Evolutionary conservation across 1,140 invertebrate genomes (phyloP).

Genomic region (Papilio helenus): DNA sequence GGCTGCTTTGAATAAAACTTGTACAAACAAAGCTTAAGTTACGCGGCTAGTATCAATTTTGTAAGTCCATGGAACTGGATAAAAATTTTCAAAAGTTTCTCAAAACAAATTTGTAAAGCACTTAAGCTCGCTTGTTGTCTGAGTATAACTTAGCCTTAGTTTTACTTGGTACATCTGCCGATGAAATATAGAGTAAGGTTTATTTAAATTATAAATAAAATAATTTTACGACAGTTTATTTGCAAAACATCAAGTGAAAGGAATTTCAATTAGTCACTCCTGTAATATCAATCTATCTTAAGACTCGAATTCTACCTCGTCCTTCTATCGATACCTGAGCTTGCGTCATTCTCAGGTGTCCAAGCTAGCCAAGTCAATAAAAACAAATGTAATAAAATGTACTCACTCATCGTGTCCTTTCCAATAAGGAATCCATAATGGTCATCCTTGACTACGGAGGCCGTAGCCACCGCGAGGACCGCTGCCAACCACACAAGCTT

Average conservation of each 20-base stretch:
- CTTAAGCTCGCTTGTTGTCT: constrained; percentile 9
- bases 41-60: constrained; percentile 20
- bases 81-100: constrained; percentile 18
- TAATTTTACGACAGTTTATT: too few relatives aligned
- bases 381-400: constrained; percentile 1
- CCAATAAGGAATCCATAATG: constrained; percentile 52
- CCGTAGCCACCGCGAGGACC: constrained; percentile 60
- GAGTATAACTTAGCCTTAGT: constrained; percentile 1
- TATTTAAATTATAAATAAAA: too few relatives aligned
- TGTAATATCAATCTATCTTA: too few relatives aligned
- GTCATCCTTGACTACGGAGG: constrained; percentile 61
- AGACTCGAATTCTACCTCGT: too few relatives aligned
- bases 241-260: too few relatives aligned
- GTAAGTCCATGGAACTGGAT: constrained; percentile 19
- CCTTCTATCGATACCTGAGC: too few relatives aligned
- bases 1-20: constrained; percentile 20
- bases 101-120: constrained; percentile 21
- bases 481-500: constrained; percentile 61
- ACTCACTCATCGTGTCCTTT: constrained; percentile 66
- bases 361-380: too few relatives aligned
- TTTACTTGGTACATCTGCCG: not conserved
- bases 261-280: too few relatives aligned
- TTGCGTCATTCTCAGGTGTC: too few relatives aligned
- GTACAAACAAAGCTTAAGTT: constrained; percentile 20
- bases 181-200: not conserved